phyloP scores from a whole-genome alignment of 64 coral and sea anemone genomes.

The Anthopleura sola region DNA sequence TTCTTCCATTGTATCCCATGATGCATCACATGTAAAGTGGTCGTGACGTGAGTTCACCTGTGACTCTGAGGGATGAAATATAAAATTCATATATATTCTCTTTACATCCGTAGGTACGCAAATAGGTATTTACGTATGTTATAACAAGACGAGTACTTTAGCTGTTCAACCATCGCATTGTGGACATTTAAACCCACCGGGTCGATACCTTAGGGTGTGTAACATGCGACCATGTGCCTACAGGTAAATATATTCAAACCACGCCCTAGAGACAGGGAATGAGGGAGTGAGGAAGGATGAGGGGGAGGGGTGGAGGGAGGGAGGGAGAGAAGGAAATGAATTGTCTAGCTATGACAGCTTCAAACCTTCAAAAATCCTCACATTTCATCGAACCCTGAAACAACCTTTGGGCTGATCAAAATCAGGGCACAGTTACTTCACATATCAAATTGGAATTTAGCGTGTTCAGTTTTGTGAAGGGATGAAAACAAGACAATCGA shows the following conservation, averaged over 20 bases:
- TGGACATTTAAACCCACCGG: background rate
- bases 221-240: background rate
- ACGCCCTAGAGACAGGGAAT: background rate
- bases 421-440: no score
- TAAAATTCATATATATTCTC: background rate
- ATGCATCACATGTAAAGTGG: background rate
- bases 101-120: background rate
- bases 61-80: background rate
- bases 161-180: background rate
- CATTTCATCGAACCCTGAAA: no score
- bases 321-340: no score
- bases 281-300: background rate
- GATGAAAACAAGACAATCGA: no score
- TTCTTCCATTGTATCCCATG: background rate
- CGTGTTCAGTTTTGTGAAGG: no score
- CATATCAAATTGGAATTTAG: no score
- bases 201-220: background rate
- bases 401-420: no score
- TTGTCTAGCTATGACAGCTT: no score
- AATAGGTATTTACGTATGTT: constrained; percentile 10
- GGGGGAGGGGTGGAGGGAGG: no score
- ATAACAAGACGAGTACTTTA: constrained; percentile 6
- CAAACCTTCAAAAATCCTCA: no score
- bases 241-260: no score
- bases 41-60: no score